Evolutionary conservation across 53 echinoderm and acorn worm genomes (phyloP), one percentile per base, ranked within the genome.

Genomic region (Patiria pectinifera): DNA sequence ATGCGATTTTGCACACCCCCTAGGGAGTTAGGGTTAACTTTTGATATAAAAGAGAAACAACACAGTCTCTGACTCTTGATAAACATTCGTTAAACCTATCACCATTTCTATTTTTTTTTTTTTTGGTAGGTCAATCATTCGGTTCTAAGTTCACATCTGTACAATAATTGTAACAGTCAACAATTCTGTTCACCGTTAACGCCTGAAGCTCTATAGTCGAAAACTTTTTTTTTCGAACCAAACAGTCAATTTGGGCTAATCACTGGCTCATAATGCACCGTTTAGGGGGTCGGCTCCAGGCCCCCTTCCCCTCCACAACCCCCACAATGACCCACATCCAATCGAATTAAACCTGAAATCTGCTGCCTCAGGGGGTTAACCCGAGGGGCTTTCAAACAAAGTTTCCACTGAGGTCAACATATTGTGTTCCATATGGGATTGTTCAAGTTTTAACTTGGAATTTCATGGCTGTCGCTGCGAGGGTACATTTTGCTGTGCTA

Each of bases 261-360:
- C 80, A 78, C 26, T 78, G 13, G 80, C 45, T 79, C 80, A 79
- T 79, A 18, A 53, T 46, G 16, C 45, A 79, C 80, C 48, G 80
- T 74, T 69, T 74, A 74, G 24, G 24, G 74, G 48, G 48, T 15
- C 80, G 80, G 16, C 80, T 47, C 46, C 80, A 18, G 66, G 82
- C 45, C 58, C 16, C 19, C 45, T 47, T 47, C 80, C 48, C 62
- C 58, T 43, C 45, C 62, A 66, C 66, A 43, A 44, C 66, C 66
- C 66, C 58, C 84, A 63, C 84, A 84, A 63, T 84, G 59, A 62
- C 21, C 84, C 84, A 62, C 10, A 84, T 84, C 84, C n/a, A 84
- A 84, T 44, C 62, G 23, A 84, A 84, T 84, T 84, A 63, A 84
- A 45, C 66, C 45, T 84, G 62, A 84, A 84, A 84, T 84, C 63